These are phyloP conservation scores for Colletes collaris DNA, from an alignment of 2,888 invertebrate species.

Conservation along the genomic window DNA sequence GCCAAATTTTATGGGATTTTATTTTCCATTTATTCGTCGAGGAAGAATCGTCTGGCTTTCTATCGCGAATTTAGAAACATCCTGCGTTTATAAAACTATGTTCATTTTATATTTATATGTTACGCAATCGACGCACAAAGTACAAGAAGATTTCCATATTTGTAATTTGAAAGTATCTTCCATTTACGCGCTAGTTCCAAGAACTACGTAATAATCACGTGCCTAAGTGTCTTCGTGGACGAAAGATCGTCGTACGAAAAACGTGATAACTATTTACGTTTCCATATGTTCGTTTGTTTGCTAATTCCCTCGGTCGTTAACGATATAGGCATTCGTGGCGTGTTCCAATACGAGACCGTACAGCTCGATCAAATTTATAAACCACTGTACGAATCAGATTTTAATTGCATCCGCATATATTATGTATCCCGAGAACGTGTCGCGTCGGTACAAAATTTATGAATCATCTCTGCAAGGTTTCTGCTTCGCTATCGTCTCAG, in stretches of 20 bases:
- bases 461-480: slow-evolving; percentile 38
- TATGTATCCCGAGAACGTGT: slow-evolving; percentile 4
- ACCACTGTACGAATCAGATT: slow-evolving; percentile 28
- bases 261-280: slow-evolving; percentile 11
- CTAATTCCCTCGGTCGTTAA: slow-evolving; percentile 7
- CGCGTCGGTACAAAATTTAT: slow-evolving; percentile 16
- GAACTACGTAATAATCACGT: slow-evolving; percentile 12
- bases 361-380: not conserved
- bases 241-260: not conserved
- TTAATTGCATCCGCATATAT: slow-evolving; percentile 18
- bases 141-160: slow-evolving; percentile 18
- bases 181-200: slow-evolving; percentile 21
- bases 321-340: not conserved
- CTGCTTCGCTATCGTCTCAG: slow-evolving; percentile 2
- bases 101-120: not conserved
- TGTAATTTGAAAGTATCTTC: slow-evolving; percentile 32
- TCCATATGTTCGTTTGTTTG: not conserved
- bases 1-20: too few species aligned
- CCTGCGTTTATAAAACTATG: not conserved
- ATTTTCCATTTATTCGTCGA: too few species aligned
- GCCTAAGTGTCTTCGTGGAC: not conserved
- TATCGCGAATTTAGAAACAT: too few species aligned
- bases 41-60: too few species aligned
- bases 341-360: not conserved
- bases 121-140: slow-evolving; percentile 19